A percentile compares a stretch with the other conserved stretches of the same genome.
These are phyloP conservation scores for Dascyllus trimaculatus DNA, from an alignment of 2,113 vertebrate species.

Conservation along the genomic window DNA sequence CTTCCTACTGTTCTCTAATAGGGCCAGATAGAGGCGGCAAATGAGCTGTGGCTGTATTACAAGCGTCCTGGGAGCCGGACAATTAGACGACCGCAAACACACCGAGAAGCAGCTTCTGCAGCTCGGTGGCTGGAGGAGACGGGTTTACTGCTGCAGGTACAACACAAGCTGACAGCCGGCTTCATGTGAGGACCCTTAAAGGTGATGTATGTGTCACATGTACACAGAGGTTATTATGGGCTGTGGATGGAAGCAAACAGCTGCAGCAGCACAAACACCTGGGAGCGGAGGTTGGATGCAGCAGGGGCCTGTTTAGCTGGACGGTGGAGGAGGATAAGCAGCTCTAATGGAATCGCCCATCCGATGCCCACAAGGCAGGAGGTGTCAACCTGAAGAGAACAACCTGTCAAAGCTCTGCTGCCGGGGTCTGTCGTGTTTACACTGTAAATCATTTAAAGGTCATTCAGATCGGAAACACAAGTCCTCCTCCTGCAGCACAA, in stretches of 20 bases:
- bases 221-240: background rate
- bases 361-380: background rate
- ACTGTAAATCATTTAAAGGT: no score
- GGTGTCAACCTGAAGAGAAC: background rate
- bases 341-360: slow-evolving; percentile 13
- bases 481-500: no score
- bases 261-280: no score
- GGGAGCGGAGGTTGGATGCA: background rate
- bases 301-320: slow-evolving; percentile 17
- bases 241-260: background rate
- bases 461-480: no score
- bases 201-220: slow-evolving; percentile 1
- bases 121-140: background rate
- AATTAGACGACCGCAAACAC: slow-evolving; percentile 52
- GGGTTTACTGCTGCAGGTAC: no score
- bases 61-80: slow-evolving; percentile 69
- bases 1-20: slow-evolving; percentile 53
- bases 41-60: slow-evolving; percentile 71
- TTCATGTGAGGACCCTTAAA: background rate
- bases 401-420: slow-evolving; percentile 13
- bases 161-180: background rate
- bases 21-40: slow-evolving; percentile 61
- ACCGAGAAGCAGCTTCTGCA: background rate
- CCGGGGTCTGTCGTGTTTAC: background rate
- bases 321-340: slow-evolving; percentile 23